Percentiles rank a stretch among this genome's conserved stretches.
phyloP scores from a whole-genome alignment of 2,797 vertebrate species.

The Lepilemur septentrionalis region DNA sequence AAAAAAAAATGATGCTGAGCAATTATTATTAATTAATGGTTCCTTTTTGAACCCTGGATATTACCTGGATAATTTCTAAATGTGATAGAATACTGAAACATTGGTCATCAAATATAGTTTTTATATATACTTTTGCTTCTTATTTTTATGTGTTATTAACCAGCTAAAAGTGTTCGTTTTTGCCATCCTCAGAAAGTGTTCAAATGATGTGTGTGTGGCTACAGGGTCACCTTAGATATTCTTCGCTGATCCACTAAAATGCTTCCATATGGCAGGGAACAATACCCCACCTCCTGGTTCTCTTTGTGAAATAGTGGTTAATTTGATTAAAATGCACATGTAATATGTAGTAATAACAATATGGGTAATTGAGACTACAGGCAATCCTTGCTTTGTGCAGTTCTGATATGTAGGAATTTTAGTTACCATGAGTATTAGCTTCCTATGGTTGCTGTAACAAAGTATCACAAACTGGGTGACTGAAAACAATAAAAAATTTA shows the following conservation, averaged over 20 bases:
- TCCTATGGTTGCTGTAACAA: background rate
- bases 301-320: background rate
- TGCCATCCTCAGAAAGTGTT: background rate
- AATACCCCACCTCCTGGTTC: background rate
- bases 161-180: background rate
- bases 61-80: slow-evolving; percentile 5
- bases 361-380: background rate
- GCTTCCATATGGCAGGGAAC: background rate
- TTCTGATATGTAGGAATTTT: background rate
- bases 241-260: background rate
- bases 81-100: background rate
- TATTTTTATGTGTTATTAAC: background rate
- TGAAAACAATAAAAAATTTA: background rate
- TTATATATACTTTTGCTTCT: background rate
- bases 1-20: background rate
- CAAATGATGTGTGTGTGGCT: background rate
- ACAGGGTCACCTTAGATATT: background rate
- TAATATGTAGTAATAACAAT: background rate
- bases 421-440: background rate
- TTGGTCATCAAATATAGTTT: background rate
- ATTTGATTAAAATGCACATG: background rate
- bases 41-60: background rate
- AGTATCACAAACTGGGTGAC: background rate
- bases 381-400: background rate
- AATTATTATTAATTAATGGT: background rate